These are phyloP conservation scores for Paramormyrops hopkinsi DNA, from an alignment of 2,797 vertebrate genomes.

Conservation along the genomic window DNA sequence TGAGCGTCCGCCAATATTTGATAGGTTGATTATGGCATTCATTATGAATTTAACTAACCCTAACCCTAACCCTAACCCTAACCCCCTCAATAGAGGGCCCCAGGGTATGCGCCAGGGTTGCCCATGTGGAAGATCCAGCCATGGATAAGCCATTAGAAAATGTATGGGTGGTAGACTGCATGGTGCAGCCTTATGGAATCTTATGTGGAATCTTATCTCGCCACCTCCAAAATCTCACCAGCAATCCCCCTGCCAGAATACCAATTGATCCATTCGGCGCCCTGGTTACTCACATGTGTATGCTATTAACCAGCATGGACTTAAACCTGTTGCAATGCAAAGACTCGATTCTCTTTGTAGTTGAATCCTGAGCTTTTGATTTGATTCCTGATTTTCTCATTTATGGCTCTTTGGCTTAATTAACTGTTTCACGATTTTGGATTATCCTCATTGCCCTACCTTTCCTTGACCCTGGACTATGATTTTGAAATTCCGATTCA, in stretches of 20 bases:
- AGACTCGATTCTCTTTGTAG: not conserved
- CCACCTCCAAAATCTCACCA: not conserved
- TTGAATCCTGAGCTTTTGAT: not conserved
- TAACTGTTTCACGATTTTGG: not conserved
- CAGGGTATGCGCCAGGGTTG: not conserved
- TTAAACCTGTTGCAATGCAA: not conserved
- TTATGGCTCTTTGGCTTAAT: not conserved
- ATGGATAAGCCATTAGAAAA: not conserved
- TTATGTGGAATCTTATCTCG: not conserved
- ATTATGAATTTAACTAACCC: not conserved
- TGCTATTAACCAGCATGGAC: not conserved
- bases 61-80: too few species aligned
- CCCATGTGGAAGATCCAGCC: not conserved
- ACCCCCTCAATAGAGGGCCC: not conserved
- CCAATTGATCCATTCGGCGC: not conserved
- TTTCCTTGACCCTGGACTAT: not conserved
- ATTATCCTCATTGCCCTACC: not conserved
- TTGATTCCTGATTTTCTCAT: not conserved
- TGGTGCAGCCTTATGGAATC: not conserved
- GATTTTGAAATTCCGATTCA: not conserved
- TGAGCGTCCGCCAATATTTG: not conserved
- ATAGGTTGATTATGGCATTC: not conserved
- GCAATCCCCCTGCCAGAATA: not conserved
- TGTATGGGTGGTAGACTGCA: not conserved
- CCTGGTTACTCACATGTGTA: not conserved